A percentile compares a stretch with the other conserved stretches of the same genome.
phyloP scores from a whole-genome alignment of 2,113 vertebrate species.

The Megaceryle maxima region DNA sequence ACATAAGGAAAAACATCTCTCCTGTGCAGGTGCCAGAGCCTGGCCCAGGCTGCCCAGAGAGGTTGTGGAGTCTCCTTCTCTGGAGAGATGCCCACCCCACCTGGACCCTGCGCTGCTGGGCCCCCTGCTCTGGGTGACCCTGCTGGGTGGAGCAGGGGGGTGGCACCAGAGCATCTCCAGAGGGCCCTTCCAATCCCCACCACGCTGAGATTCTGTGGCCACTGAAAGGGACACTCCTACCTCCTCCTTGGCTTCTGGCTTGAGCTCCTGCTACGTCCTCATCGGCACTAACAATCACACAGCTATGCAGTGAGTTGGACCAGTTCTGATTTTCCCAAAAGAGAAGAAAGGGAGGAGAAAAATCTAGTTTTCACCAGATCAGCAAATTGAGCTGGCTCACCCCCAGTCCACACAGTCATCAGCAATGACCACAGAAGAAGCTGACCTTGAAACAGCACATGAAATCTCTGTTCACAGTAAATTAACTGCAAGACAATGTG shows the following conservation, averaged over 20 bases:
- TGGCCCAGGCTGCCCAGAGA: background rate
- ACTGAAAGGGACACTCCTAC: background rate
- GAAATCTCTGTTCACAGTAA: background rate
- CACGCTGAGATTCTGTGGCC: background rate
- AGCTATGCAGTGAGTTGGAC: background rate
- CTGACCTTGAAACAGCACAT: fast-evolving
- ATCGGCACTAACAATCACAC: background rate
- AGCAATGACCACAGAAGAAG: fast-evolving
- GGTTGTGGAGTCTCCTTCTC: background rate
- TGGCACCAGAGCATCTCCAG: background rate
- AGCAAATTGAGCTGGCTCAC: background rate
- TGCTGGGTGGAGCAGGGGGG: background rate
- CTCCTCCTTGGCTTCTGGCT: background rate
- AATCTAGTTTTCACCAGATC: background rate
- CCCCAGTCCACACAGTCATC: background rate
- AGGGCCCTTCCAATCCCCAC: background rate
- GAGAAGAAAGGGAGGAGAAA: background rate
- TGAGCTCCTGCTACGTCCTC: background rate
- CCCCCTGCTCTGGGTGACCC: background rate
- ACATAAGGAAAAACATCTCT: too few species aligned
- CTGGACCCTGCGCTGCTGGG: background rate
- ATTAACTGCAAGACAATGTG: background rate
- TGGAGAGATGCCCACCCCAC: background rate
- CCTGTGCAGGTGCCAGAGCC: too few species aligned
- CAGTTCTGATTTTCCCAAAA: background rate